A percentile compares a stretch with the other conserved stretches of the same genome.
Evolutionary conservation across 2,113 vertebrate species (phyloP).

Genomic region (Ceyx melanurus): DNA sequence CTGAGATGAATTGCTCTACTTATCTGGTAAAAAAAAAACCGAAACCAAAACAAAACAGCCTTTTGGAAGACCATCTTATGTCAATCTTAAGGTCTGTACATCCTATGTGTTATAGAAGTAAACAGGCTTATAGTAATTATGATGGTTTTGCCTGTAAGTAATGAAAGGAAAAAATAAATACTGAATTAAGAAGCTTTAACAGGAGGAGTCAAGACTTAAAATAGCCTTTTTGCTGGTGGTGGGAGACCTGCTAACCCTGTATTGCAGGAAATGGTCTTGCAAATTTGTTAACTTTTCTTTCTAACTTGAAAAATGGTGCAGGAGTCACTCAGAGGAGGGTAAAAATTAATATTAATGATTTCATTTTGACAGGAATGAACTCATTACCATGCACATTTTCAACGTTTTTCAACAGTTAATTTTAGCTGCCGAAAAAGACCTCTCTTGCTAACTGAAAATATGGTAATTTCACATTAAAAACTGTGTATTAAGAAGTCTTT

Average conservation of each 20-base stretch:
- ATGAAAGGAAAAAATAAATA: not conserved
- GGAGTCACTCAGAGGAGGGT: constrained; percentile 49
- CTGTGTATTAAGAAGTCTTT: constrained; percentile 65
- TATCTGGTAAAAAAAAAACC: not conserved
- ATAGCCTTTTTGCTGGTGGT: not conserved
- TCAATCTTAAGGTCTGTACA: not conserved
- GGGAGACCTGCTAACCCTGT: not conserved
- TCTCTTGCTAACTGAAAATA: constrained; percentile 64
- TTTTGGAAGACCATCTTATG: not conserved
- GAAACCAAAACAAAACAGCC: no score
- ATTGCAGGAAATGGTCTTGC: not conserved
- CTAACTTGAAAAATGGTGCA: constrained; percentile 57
- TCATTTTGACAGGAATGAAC: constrained; percentile 66
- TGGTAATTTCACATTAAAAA: constrained; percentile 70
- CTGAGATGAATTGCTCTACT: constrained; percentile 2
- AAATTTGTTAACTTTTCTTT: constrained; percentile 35
- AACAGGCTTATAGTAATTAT: not conserved
- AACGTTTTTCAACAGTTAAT: constrained; percentile 72
- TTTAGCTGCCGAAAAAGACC: constrained; percentile 70
- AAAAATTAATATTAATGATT: constrained; percentile 70
- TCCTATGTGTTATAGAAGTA: not conserved
- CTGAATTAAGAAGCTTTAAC: not conserved
- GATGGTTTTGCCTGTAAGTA: not conserved
- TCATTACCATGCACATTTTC: constrained; percentile 67
- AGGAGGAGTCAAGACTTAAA: not conserved